phyloP scores from a whole-genome alignment of 1,140 invertebrate species.

The Anastatus disparis region DNA sequence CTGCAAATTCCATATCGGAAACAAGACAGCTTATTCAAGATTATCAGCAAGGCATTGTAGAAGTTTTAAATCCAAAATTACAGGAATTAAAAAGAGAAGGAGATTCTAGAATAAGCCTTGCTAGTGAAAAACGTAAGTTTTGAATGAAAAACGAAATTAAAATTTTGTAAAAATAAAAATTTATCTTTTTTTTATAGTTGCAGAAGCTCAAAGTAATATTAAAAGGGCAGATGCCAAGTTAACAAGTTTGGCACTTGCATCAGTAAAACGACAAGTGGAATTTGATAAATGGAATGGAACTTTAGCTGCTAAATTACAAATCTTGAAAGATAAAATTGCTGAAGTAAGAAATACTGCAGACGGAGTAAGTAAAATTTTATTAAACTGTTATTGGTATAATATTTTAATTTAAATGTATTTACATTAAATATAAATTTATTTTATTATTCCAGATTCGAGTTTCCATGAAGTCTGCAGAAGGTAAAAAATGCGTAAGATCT shows the following conservation, averaged over 20 bases:
- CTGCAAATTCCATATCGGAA: constrained; percentile 54
- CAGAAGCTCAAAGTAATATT: constrained; percentile 70
- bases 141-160: neutral
- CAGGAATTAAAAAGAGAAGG: constrained; percentile 69
- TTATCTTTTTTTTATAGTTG: constrained; percentile 59
- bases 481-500: constrained; percentile 77
- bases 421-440: constrained; percentile 27
- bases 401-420: constrained; percentile 6
- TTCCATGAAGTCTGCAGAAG: constrained; percentile 73
- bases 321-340: constrained; percentile 78
- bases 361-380: constrained; percentile 69
- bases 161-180: constrained; percentile 9
- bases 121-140: constrained; percentile 59
- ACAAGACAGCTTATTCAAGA: constrained; percentile 62
- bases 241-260: constrained; percentile 67
- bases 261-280: constrained; percentile 68
- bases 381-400: neutral
- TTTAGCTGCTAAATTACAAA: constrained; percentile 72
- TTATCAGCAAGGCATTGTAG: constrained; percentile 56
- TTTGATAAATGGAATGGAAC: constrained; percentile 73
- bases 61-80: constrained; percentile 65
- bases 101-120: constrained; percentile 67
- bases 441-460: constrained; percentile 77
- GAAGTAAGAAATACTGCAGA: constrained; percentile 84
- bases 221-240: constrained; percentile 68